Percentiles rank a stretch among this genome's conserved stretches.
Evolutionary conservation across 30 jellyfish, hydroid and myxozoan species (phyloP).

Genomic region (Pseudorhiza aurosa): DNA sequence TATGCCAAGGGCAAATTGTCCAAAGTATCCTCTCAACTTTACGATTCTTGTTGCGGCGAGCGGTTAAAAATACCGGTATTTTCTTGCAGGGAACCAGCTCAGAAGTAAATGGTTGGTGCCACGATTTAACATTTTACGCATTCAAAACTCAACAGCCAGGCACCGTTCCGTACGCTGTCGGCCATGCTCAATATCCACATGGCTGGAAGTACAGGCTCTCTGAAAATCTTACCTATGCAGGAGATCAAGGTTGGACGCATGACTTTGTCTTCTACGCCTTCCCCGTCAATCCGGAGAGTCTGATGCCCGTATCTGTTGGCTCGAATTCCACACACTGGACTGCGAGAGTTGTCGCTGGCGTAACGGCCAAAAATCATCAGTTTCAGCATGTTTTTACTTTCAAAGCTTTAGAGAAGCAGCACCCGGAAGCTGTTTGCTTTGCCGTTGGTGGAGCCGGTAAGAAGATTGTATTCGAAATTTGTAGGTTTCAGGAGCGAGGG

Average conservation of each 20-base stretch:
- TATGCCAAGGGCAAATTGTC: too few relatives aligned
- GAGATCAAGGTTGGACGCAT: constrained; percentile 68
- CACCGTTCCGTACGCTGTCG: constrained; percentile 54
- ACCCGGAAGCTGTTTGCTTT: constrained; percentile 23
- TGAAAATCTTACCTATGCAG: constrained; percentile 32
- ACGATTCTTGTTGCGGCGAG: too few relatives aligned
- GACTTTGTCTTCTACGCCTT: constrained; percentile 54
- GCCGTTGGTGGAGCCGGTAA: constrained; percentile 42
- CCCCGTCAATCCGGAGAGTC: constrained; percentile 31
- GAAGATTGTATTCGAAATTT: too few relatives aligned
- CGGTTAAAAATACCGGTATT: not conserved
- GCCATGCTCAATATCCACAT: constrained; percentile 39
- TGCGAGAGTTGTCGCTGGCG: constrained; percentile 42
- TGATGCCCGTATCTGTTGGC: constrained; percentile 53
- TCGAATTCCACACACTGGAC: constrained; percentile 45
- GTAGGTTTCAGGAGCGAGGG: too few relatives aligned
- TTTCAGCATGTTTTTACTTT: constrained; percentile 35
- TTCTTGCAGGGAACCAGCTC: constrained; percentile 12
- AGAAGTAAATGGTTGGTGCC: constrained; percentile 44
- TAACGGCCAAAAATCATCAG: constrained; percentile 25
- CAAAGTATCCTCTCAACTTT: too few relatives aligned
- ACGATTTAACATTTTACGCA: constrained; percentile 46
- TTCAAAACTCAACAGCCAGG: constrained; percentile 36
- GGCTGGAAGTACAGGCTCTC: constrained; percentile 65
- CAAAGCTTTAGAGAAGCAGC: constrained; percentile 17